These are phyloP conservation scores for Carpatolechia fugitivella DNA, from an alignment of 2,888 invertebrate species.

Conservation along the genomic window DNA sequence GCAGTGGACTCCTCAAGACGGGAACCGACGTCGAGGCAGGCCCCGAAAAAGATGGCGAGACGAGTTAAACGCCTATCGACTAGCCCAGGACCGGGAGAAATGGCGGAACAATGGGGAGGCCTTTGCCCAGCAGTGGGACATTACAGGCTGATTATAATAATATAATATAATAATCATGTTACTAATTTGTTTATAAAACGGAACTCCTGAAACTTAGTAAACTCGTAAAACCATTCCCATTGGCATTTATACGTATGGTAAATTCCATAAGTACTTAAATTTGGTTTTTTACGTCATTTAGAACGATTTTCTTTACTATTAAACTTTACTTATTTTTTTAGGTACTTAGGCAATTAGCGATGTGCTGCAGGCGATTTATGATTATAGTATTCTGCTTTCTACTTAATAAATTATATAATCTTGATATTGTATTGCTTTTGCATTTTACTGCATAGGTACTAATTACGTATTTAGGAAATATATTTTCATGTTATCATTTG, in stretches of 20 bases:
- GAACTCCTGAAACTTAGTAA: neutral
- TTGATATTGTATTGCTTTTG: slow-evolving; percentile 49
- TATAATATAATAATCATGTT: neutral
- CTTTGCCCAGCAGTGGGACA: no score
- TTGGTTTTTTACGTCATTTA: slow-evolving; percentile 17
- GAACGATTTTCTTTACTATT: slow-evolving; percentile 6
- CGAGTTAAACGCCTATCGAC: no score
- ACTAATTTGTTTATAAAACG: neutral
- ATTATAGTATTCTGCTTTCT: slow-evolving; percentile 39
- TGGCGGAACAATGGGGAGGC: no score
- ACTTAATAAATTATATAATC: neutral
- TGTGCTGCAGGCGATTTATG: slow-evolving; percentile 34
- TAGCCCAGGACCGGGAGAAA: no score
- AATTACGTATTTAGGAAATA: slow-evolving; percentile 30
- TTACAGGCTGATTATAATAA: no score
- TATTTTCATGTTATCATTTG: slow-evolving; percentile 28
- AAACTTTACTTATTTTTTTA: neutral
- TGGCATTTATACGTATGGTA: slow-evolving; percentile 7
- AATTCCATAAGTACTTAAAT: slow-evolving; percentile 16
- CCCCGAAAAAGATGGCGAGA: no score
- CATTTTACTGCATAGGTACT: slow-evolving; percentile 43
- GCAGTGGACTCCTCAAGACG: no score
- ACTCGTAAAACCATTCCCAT: slow-evolving; percentile 2
- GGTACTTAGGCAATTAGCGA: slow-evolving; percentile 56
- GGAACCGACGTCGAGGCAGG: no score